phyloP scores from a whole-genome alignment of 2,113 vertebrate species.

The Nesoenas mayeri region DNA sequence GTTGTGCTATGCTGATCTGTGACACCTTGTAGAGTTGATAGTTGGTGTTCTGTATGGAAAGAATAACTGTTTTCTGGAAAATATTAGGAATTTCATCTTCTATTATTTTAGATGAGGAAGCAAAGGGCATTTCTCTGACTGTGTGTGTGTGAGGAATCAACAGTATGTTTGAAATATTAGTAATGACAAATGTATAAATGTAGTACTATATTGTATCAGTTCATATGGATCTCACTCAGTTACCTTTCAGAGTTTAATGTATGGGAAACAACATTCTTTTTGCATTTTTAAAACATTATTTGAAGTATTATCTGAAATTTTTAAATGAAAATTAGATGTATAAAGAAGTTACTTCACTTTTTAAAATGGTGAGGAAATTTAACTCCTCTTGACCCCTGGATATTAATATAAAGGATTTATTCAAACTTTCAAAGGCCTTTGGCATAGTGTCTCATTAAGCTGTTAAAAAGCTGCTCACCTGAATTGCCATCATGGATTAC shows the following conservation, averaged over 20 bases:
- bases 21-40: neutral
- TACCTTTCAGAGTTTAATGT: neutral
- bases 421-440: neutral
- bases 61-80: neutral
- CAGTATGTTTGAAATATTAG: neutral
- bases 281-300: neutral
- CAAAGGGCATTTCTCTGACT: neutral
- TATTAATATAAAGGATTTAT: neutral
- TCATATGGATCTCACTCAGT: neutral
- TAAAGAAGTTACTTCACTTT: neutral
- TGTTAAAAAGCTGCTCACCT: neutral
- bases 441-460: neutral
- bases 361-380: neutral
- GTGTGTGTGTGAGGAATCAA: neutral
- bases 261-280: neutral
- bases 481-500: fast-evolving
- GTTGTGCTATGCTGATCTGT: neutral
- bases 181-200: neutral
- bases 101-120: neutral
- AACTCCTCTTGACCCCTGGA: neutral
- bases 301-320: neutral
- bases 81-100: neutral
- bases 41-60: neutral
- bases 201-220: neutral
- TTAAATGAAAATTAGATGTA: neutral